Evolutionary conservation across 2,888 invertebrate genomes (phyloP), one percentile per base, ranked within the genome.

Genomic region (Agrotis segetum): DNA sequence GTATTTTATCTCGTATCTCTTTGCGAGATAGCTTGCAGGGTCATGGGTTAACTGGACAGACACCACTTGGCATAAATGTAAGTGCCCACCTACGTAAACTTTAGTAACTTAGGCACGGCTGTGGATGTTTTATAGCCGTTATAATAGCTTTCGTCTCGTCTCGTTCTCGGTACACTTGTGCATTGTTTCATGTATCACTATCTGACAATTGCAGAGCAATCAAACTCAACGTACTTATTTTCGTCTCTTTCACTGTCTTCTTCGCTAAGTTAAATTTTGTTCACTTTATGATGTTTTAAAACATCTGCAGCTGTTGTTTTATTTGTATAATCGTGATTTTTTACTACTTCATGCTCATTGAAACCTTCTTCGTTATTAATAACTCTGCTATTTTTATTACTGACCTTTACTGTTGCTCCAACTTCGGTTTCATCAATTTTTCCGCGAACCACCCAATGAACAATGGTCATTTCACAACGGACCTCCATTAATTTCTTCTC

Each of bases 401-500:
- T 21, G 11, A n/a, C 11, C 34, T 61, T 56, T 16, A 75, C 70
- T 21, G 56, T 75, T 69, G 13, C 5, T 61, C 56, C 0, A 64
- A 62, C 13, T 1, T 52, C 14, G 40, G 16, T 62, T 72, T 71
- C n/a, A 60, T 66, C 0, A 56, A 62, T 19, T 69, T 74, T 67
- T 53, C 62, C 67, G 71, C 61, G 46, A 74, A 34, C 70, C 44
- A 50, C 47, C 16, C 68, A 59, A 70, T 63, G 76, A 71, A 80
- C 74, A 80, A 77, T 77, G 19, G 47, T 67, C 46, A 67, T 66
- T 69, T 49, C 47, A 77, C 73, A 71, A 82, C 68, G 50, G 46
- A 67, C 84, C 65, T 71, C 59, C 62, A 74, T 82, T 77, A 80
- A 76, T 80, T 78, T 73, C 56, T 49, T 65, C 65, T 74, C 72